phyloP scores from a whole-genome alignment of 1,140 invertebrate genomes.

The Drosophila tani region DNA sequence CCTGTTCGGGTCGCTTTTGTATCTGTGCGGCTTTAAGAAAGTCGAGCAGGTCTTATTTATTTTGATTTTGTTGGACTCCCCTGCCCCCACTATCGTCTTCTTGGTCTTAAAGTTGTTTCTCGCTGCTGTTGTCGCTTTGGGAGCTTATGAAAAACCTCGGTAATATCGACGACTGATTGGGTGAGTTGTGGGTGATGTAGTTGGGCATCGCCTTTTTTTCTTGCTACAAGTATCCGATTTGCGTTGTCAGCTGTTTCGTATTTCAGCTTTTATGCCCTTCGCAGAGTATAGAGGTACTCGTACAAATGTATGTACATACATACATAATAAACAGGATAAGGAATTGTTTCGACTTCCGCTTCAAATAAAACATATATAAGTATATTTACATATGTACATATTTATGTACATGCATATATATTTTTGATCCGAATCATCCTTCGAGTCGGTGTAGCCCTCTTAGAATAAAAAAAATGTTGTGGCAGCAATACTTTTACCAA shows the following conservation, averaged over 20 bases:
- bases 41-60: slow-evolving; percentile 79
- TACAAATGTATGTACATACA: too few species aligned
- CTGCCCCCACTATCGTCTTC: slow-evolving; percentile 36
- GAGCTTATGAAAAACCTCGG: slow-evolving; percentile 18
- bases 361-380: background rate
- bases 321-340: background rate
- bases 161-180: slow-evolving; percentile 12
- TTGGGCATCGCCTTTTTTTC: background rate
- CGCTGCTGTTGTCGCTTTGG: slow-evolving; percentile 43
- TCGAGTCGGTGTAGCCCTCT: too few species aligned
- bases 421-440: too few species aligned
- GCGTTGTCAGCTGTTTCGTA: slow-evolving; percentile 9
- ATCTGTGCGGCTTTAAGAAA: slow-evolving; percentile 66
- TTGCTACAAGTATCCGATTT: slow-evolving; percentile 9
- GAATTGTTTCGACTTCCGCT: background rate
- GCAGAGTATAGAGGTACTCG: background rate
- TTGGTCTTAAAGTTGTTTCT: slow-evolving; percentile 55
- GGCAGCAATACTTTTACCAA: too few species aligned
- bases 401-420: background rate
- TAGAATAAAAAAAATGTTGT: too few species aligned
- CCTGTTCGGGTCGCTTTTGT: slow-evolving; percentile 6
- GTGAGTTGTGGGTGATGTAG: background rate
- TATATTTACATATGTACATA: background rate
- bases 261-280: background rate
- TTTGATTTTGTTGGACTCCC: slow-evolving; percentile 57